Conservation (phyloP, 2,888 invertebrate species). For the Parapristionchus giblindavisi region DNA sequence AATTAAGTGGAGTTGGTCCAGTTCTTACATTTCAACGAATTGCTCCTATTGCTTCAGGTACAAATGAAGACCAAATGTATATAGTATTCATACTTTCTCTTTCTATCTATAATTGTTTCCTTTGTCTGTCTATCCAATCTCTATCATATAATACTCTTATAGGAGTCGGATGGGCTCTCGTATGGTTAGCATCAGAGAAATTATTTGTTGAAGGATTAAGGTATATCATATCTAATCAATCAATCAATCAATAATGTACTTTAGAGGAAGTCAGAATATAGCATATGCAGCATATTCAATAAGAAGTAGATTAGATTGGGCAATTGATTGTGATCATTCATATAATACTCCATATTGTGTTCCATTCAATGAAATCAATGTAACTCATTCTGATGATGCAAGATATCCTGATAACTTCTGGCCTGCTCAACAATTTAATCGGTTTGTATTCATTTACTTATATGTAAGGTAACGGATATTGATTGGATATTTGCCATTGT, state of each 20-base stretch:
- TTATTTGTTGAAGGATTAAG: conserved; percentile 49
- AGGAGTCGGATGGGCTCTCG: conserved; percentile 58
- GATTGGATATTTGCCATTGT: too few species aligned
- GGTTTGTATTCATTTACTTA: too few species aligned
- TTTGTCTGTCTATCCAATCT: not conserved
- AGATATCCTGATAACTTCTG: conserved; percentile 57
- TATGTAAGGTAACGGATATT: not conserved
- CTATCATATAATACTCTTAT: conserved; percentile 19
- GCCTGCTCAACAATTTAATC: conserved; percentile 60
- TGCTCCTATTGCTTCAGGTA: conserved; percentile 54
- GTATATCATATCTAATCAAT: too few species aligned
- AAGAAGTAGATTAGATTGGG: conserved; percentile 29
- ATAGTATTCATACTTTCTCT: not conserved
- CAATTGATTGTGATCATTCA: conserved; percentile 38
- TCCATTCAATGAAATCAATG: conserved; percentile 43
- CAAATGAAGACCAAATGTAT: not conserved
- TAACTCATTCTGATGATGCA: conserved; percentile 37
- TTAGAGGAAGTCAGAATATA: conserved; percentile 31
- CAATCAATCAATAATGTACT: not conserved
- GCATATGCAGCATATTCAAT: conserved; percentile 35
- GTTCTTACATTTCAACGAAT: conserved; percentile 52
- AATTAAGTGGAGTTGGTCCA: conserved; percentile 46
- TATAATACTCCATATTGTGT: conserved; percentile 40
- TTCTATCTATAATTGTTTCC: not conserved
- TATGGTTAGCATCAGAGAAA: conserved; percentile 53